Base-by-base conservation (phyloP, 2,113 vertebrate species). In the Chauna torquata region DNA sequence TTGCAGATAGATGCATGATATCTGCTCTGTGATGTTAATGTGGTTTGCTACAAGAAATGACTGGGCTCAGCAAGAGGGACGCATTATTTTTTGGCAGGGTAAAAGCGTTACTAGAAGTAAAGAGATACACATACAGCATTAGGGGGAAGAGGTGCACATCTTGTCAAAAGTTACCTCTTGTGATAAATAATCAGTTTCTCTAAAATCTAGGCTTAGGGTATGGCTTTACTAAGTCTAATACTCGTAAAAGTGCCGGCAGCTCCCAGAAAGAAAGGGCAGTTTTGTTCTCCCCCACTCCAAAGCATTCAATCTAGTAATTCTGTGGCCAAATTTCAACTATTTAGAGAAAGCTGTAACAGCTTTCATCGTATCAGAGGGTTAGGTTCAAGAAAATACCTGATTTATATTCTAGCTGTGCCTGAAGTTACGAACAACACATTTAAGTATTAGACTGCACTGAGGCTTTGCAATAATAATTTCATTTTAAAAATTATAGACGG, bases 1-100 rank as follows among this genome's bases (percentile, higher is more conserved):
- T 59, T 91, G 92, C 82, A 96, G 91, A 89, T 19, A 52, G 78
- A 49, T 96, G 96, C 96, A 92, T 80, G 94, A 72, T 94, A 79
- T 90, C 77, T 90, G 75, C 92, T 96, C 90, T 59, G 86, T 49
- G 23, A 42, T 44, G 23, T 83, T 82, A 6, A 2, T 54, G 62
- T 62, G 76, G 91, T 94, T 97, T 96, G 95, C 95, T 92, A 11
- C 36, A 15, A 71, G 89, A 94, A 62, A 4, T 30, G 47, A 75
- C 77, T 49, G 81, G 66, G 81, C 88, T 95, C 71, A 28, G 5
- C 47, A 36, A 22, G 20, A 86, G 38, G 66, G 49, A 54, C 0
- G 6, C 52, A 0, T 69, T 88, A 22, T 36, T 40, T 61, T 90
- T 32, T 93, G 81, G 34, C 88, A 90, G 74, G 58, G 71, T 83